Evolutionary conservation across 2,797 vertebrate species (phyloP), one percentile per base, ranked within the genome.

Genomic region (Geotrypetes seraphini): DNA sequence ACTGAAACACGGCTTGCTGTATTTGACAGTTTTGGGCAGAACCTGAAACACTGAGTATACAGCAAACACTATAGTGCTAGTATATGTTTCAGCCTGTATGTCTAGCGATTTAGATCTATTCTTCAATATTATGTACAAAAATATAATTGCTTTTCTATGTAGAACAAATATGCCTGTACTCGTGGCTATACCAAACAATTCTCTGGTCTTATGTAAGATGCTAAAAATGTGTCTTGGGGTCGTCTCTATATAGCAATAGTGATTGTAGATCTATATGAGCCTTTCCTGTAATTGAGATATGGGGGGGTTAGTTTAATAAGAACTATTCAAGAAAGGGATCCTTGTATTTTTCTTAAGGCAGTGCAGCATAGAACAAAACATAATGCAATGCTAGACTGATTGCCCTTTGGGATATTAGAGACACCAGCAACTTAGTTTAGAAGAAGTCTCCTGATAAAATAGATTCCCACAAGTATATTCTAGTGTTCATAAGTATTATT

Each of bases 351-450:
- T 25, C 16, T 33, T 14, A 25, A 3, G 31, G 31, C 30, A 57
- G 16, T 22, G 28, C 3, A 39, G 45, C 42, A 12, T 28, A 27
- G 19, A 25, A 27, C 31, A 25, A 43, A 19, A 21, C 12, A 5
- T n/a, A 11, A 5, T 28, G 4, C 13, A 22, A 57, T 50, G 57
- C 49, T 30, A 47, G 29, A 39, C 33, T 27, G 19, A 33, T n/a
- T n/a, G 39, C 56, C 47, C 47, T 57, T 25, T 28, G 3, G 11
- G n/a, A 33, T 36, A 35, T 50, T 31, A 37, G 50, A 66, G 61
- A 52, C 53, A 71, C 69, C 71, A 73, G 68, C 72, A 73, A 36
- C 32, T 44, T 37, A n/a, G 19, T 48, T 45, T 36, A 53, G 43
- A 47, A 54, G 36, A 53, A 12, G 25, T n/a, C 7, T 13, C n/a